phyloP scores from a whole-genome alignment of 2,888 invertebrate genomes.

The Agrochola macilenta region DNA sequence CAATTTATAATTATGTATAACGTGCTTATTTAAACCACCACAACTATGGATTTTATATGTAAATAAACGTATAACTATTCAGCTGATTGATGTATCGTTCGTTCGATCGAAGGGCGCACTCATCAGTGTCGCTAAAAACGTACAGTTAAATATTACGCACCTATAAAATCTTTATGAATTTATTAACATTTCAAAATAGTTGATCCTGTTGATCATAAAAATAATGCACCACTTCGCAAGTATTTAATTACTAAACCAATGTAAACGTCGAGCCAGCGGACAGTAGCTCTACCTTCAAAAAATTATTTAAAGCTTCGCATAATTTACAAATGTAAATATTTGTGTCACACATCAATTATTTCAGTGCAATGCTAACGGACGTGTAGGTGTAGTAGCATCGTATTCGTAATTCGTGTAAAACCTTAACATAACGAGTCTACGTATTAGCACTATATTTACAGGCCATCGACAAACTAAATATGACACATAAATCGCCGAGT shows the following conservation, averaged over 20 bases:
- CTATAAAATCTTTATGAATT: constrained; percentile 60
- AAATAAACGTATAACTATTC: constrained; percentile 8
- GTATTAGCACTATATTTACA: constrained; percentile 73
- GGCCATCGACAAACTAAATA: constrained; percentile 74
- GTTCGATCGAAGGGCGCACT: constrained; percentile 35
- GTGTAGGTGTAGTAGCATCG: constrained; percentile 53
- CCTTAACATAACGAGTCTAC: constrained; percentile 63
- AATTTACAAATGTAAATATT: constrained; percentile 80
- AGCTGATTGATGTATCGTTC: constrained; percentile 5
- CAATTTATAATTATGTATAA: constrained; percentile 51
- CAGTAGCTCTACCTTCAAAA: constrained; percentile 77
- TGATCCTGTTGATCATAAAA: constrained; percentile 85
- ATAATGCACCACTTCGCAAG: constrained; percentile 84
- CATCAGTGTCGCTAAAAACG: constrained; percentile 45
- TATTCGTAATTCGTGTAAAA: constrained; percentile 52
- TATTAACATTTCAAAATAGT: constrained; percentile 81
- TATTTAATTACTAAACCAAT: constrained; percentile 74
- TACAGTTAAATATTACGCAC: constrained; percentile 60
- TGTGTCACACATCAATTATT: constrained; percentile 66
- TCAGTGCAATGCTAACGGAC: constrained; percentile 52
- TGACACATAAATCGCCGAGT: constrained; percentile 78
- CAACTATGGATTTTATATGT: constrained; percentile 6
- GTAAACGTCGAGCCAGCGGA: constrained; percentile 76
- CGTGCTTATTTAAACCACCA: constrained; percentile 20
- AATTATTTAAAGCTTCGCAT: constrained; percentile 90